Conservation (phyloP, 2,797 vertebrate species). For the Phrynocephalus forsythii region DNA sequence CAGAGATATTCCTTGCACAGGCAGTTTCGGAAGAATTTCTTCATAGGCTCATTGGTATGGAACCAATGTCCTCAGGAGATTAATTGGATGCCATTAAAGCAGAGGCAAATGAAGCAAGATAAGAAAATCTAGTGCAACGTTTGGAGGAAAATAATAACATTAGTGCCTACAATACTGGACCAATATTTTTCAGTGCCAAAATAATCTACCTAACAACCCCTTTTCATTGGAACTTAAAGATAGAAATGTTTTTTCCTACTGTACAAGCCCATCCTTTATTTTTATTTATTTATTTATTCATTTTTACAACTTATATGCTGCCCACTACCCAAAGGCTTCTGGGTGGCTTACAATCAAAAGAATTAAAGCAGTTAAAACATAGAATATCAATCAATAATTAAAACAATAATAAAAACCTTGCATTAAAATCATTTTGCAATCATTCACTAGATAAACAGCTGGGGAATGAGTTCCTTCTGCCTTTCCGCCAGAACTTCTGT, state of each 20-base stretch:
- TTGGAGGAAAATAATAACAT: neutral
- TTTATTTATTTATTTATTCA: too few relatives aligned
- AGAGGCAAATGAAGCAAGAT: constrained; percentile 26
- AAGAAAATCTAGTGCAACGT: neutral
- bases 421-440: neutral
- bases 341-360: too few relatives aligned
- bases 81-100: constrained; percentile 27
- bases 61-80: constrained; percentile 32
- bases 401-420: too few relatives aligned
- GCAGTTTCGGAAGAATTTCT: constrained; percentile 20
- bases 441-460: neutral
- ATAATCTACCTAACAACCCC: neutral
- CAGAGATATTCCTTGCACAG: neutral
- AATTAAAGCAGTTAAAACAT: too few relatives aligned
- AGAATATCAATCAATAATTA: too few relatives aligned
- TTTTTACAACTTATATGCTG: too few relatives aligned
- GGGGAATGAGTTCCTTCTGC: neutral
- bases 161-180: neutral
- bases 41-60: constrained; percentile 28
- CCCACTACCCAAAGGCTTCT: too few relatives aligned
- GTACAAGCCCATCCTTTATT: neutral
- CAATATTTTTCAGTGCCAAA: neutral
- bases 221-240: neutral
- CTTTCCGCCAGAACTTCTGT: neutral
- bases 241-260: neutral